A percentile compares a stretch with the other conserved stretches of the same genome.
Evolutionary conservation across 1,140 invertebrate species (phyloP).

Genomic region (Kradibia gibbosae): DNA sequence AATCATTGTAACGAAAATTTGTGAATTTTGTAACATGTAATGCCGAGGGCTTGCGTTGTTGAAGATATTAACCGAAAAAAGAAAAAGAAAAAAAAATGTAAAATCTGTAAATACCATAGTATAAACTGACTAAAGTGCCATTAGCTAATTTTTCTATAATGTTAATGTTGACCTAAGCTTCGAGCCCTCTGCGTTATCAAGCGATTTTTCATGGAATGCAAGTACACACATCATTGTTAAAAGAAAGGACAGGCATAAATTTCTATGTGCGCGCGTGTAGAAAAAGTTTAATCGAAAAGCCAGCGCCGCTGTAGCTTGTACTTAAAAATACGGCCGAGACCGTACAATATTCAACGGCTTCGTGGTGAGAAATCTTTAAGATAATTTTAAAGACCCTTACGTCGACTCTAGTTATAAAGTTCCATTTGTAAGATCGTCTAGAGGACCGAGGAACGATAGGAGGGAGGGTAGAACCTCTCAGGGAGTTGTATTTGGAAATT

Average conservation of each 20-base stretch:
- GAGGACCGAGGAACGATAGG: neutral
- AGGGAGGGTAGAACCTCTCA: neutral
- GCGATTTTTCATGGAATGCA: neutral
- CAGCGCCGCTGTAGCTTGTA: conserved; percentile 7
- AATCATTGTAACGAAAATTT: conserved; percentile 8
- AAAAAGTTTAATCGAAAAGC: neutral
- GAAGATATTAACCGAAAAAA: neutral
- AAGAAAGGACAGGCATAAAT: too few species aligned
- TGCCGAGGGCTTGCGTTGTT: conserved; percentile 32
- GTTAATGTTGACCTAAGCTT: neutral
- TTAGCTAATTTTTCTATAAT: conserved; percentile 33
- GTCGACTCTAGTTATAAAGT: too few species aligned
- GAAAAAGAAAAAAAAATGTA: too few species aligned
- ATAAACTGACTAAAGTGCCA: conserved; percentile 30
- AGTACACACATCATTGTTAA: neutral
- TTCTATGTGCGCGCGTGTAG: too few species aligned
- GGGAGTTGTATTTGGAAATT: neutral
- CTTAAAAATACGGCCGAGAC: conserved; percentile 11
- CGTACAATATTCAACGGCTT: neutral
- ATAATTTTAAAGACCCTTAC: too few species aligned
- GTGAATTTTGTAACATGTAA: conserved; percentile 6
- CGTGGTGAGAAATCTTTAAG: conserved; percentile 3
- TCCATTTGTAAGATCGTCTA: too few species aligned
- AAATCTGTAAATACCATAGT: conserved; percentile 26
- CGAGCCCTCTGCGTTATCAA: conserved; percentile 23